Evolutionary conservation across 2,113 vertebrate species (phyloP).

Genomic region (Poeciliopsis prolifica): DNA sequence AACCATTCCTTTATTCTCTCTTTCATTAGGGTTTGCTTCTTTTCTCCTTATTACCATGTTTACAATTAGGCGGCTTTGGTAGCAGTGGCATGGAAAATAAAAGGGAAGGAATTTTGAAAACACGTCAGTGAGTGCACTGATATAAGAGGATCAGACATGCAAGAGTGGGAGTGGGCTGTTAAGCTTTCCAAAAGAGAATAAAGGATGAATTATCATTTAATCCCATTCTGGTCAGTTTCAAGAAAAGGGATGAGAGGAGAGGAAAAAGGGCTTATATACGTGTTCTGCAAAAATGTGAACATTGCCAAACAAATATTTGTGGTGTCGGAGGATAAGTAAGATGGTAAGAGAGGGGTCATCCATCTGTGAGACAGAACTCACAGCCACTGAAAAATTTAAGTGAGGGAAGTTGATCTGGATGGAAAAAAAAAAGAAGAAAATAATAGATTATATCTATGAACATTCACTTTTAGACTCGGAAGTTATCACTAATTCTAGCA

Average conservation of each 20-base stretch:
- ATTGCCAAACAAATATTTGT: slow-evolving; percentile 51
- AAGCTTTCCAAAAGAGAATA: slow-evolving; percentile 71
- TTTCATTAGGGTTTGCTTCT: slow-evolving; percentile 35
- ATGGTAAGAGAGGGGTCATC: slow-evolving; percentile 18
- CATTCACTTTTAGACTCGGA: slow-evolving; percentile 14
- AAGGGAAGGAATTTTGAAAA: slow-evolving; percentile 62
- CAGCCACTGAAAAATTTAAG: slow-evolving; percentile 20
- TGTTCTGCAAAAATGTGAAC: slow-evolving; percentile 49
- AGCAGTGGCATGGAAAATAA: slow-evolving; percentile 48
- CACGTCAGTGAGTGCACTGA: slow-evolving; percentile 58
- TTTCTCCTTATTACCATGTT: slow-evolving; percentile 63
- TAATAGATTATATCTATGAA: slow-evolving; percentile 24
- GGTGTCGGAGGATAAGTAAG: slow-evolving; percentile 32
- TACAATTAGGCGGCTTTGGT: slow-evolving; percentile 58
- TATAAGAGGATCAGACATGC: slow-evolving; percentile 81
- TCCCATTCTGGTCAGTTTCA: slow-evolving; percentile 61
- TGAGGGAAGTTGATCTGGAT: slow-evolving; percentile 21
- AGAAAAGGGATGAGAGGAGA: slow-evolving; percentile 47
- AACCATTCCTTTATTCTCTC: neutral
- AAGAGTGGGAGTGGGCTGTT: slow-evolving; percentile 72
- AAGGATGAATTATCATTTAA: slow-evolving; percentile 75
- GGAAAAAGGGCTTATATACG: slow-evolving; percentile 35
- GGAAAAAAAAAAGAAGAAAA: slow-evolving; percentile 4
- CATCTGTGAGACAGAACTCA: slow-evolving; percentile 32
- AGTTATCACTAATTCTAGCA: neutral